Evolutionary conservation across 2,797 vertebrate species (phyloP), one percentile per base, ranked within the genome.

Genomic region (Malurus leucopterus): DNA sequence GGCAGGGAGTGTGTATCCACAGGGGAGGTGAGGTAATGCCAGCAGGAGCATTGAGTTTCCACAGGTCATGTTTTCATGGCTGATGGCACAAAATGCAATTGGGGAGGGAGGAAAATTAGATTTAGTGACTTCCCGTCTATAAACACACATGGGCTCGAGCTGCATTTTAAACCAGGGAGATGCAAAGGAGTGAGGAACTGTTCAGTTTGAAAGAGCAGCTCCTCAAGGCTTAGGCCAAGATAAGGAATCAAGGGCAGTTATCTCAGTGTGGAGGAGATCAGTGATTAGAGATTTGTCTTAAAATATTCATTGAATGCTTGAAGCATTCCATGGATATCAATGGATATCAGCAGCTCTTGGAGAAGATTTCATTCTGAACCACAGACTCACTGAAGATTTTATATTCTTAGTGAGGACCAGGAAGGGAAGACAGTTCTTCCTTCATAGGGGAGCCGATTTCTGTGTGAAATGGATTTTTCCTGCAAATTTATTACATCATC

Each of bases 11-110:
- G 8, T 29, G 55, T 38, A 82, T 19, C 80, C 93, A 61, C 91
- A 91, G 76, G 87, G 85, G 93, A 94, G 83, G 46, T 93, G 94
- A 92, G 80, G 83, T 93, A 95, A 94, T 92, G 89, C 55, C 54
- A 34, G 53, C 83, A 93, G 83, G n/a, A 82, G 57, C 57, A 86
- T 88, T 89, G 51, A 50, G 50, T 47, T 89, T 87, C 70, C 23
- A 4, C 11, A 62, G 90, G 94, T 89, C 86, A 85, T 49, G 46
- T 93, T 95, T 83, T 89, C 53, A 27, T 75, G 63, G 75, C 84
- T 92, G 84, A 87, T 89, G 79, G 84, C 90, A 89, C 40, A 55
- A 92, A 94, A 91, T 72, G 65, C 67, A 90, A 92, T 95, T 92
- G 95, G 61, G 64, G 83, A 91, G 74, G 41, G 30, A 26, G 34